Evolutionary conservation across 2,888 invertebrate species (phyloP).

Genomic region (Stenichneumon culpator): DNA sequence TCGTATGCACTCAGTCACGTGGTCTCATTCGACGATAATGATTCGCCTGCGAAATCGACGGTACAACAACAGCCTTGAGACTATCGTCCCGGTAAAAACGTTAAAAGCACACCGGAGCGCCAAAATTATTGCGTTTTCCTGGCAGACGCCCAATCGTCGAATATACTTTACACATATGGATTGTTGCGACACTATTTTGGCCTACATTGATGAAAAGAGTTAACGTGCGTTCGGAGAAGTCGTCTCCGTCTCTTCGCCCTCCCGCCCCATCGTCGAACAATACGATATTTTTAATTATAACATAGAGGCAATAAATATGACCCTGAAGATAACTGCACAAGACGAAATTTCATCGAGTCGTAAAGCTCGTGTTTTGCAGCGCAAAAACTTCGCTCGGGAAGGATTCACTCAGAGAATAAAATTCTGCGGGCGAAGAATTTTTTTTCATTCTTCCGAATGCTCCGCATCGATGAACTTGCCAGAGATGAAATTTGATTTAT

Average conservation of each 20-base stretch:
- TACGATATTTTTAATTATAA: constrained; percentile 15
- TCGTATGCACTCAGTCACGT: not conserved
- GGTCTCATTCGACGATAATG: constrained; percentile 20
- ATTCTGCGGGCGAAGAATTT: too few relatives aligned
- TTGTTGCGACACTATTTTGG: constrained; percentile 70
- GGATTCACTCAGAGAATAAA: too few relatives aligned
- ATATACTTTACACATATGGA: constrained; percentile 57
- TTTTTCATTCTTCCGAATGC: not conserved
- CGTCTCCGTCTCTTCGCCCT: not conserved
- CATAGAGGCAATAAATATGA: not conserved
- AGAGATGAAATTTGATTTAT: too few relatives aligned
- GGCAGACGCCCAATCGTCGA: constrained; percentile 75
- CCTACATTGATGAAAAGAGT: constrained; percentile 66
- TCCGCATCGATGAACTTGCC: not conserved
- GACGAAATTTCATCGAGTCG: too few relatives aligned
- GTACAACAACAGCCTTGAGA: constrained; percentile 47
- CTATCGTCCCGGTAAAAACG: constrained; percentile 39
- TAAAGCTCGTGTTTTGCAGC: too few relatives aligned
- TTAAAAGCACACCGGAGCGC: constrained; percentile 67
- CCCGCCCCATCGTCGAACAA: constrained; percentile 9
- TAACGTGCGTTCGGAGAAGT: constrained; percentile 53
- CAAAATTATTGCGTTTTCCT: constrained; percentile 80
- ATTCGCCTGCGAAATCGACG: constrained; percentile 45
- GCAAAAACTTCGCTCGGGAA: too few relatives aligned
- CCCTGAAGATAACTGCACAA: too few relatives aligned